Evolutionary conservation across 2,888 invertebrate genomes (phyloP), one percentile per base, ranked within the genome.

Genomic region (Morpho achilles): DNA sequence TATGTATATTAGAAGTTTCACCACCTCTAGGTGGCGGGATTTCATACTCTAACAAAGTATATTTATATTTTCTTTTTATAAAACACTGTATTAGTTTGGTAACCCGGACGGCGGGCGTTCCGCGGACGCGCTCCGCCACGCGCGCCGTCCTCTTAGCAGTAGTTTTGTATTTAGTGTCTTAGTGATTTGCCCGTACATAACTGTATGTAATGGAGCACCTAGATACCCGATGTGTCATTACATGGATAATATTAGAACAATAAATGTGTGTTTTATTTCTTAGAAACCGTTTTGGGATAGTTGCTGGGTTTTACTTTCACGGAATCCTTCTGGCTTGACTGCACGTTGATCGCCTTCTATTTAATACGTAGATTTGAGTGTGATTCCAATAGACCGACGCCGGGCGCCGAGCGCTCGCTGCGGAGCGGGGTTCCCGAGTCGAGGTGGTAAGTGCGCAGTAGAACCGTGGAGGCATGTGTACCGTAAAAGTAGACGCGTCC

Each of bases 261-360:
- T 79, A 80, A 77, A 73, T 75, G 84, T 87, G 87, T 88, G 87
- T 89, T 88, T 89, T 88, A 88, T 88, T 88, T 89, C 82, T 71
- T 74, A 69, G 72, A 55, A 32, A 62, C 61, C 73, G 80, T 75
- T 82, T 76, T 8, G 83, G 82, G 82, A 75, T 72, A 72, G 69
- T 69, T 76, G 77, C 74, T 76, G 82, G 82, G 82, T 71, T 73
- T 66, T 65, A 47, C 68, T 66, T 32, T 63, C 67, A 67, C 66
- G 60, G 63, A 62, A 48, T 61, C 62, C 67, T 69, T 63, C 65
- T 68, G 67, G 74, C 66, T 67, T 71, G 69, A 63, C 61, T 80
- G 80, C 79, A 79, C 79, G 79, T 70, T 72, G 62, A 59, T 55
- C 67, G 74, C 73, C 74, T 53, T 56, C 41, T 9, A 47, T 48